Conservation (phyloP, 2,797 vertebrate species). For the Nannoperca australis region DNA sequence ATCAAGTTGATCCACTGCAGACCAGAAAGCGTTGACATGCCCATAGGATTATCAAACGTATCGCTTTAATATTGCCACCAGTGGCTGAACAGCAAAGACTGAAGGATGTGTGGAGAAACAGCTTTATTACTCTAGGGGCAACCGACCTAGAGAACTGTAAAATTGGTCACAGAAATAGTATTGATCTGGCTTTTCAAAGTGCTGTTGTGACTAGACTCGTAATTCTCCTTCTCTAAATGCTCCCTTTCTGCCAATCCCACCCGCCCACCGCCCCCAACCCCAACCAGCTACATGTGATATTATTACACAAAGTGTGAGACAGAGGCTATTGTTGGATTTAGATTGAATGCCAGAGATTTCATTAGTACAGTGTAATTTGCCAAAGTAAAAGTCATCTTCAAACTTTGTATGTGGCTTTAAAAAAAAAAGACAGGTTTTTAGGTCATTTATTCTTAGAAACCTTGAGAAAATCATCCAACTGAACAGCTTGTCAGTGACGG, state of each 20-base stretch:
- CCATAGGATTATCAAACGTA: constrained; percentile 42
- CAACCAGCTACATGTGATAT: constrained; percentile 26
- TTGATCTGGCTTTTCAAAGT: constrained; percentile 75
- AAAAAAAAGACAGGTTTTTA: neutral
- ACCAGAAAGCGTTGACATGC: constrained; percentile 31
- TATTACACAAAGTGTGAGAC: constrained; percentile 29
- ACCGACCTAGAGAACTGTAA: constrained; percentile 74
- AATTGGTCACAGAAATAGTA: constrained; percentile 81
- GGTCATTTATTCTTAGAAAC: constrained; percentile 13
- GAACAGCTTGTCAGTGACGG: neutral
- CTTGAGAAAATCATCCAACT: constrained; percentile 1
- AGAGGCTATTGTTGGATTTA: constrained; percentile 14
- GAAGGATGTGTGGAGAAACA: constrained; percentile 66
- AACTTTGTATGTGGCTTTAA: neutral
- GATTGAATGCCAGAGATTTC: constrained; percentile 15
- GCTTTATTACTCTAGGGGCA: constrained; percentile 77
- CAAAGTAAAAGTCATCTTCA: constrained; percentile 18
- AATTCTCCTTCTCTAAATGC: constrained; percentile 63
- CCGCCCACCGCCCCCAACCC: neutral
- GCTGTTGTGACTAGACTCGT: constrained; percentile 76
- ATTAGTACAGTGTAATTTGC: constrained; percentile 15
- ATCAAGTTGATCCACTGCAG: constrained; percentile 11
- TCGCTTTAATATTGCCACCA: constrained; percentile 39
- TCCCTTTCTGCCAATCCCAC: constrained; percentile 27
- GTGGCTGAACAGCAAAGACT: constrained; percentile 43